Evolutionary conservation across 2,113 vertebrate species (phyloP), one percentile per base, ranked within the genome.

Genomic region (Pimephales promelas): DNA sequence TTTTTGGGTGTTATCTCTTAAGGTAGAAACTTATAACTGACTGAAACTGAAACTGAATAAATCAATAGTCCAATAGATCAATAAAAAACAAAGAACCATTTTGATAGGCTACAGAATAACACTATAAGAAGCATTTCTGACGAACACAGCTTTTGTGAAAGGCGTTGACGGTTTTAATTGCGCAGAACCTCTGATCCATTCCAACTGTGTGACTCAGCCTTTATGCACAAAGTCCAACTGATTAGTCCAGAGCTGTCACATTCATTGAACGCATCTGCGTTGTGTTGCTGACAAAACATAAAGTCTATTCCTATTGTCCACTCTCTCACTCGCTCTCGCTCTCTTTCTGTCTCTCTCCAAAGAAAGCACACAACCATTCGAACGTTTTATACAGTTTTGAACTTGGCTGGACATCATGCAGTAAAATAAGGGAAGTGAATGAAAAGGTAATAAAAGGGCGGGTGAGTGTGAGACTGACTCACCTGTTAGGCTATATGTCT

Each of bases 241-340:
- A 84, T 84, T 66, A 70, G 45, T 61, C 74, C 49, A 70, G 74
- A 84, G 49, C 47, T 26, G 26, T 28, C 45, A 56, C 59, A 77
- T 68, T 81, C 79, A 81, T 54, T 70, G 1, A 56, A 47, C 24
- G 45, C 79, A 81, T 81, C 22, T 70, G 47, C 28, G 7, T 5
- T 68, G 47, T 81, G 45, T 36, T 81, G 79, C 79, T 81, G 79
- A 81, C 64, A 68, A 56, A 70, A 81, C 81, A 81, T 68, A 86
- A 77, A 34, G 22, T 82, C 57, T 43, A 52, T 47, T 16, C 4
- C 68, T 82, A 34, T 61, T 72, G 52, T 47, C n/a, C 47, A 24
- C 16, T 81, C 66, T 61, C 40, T 61, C 75, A 49, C 26, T 20
- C 59, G 31, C 49, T n/a, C 68, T 71, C 52, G 2, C 18, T 54